A percentile compares a stretch with the other conserved stretches of the same genome.
Evolutionary conservation across 2,888 invertebrate genomes (phyloP).

Genomic region (Charanyca ferruginea): DNA sequence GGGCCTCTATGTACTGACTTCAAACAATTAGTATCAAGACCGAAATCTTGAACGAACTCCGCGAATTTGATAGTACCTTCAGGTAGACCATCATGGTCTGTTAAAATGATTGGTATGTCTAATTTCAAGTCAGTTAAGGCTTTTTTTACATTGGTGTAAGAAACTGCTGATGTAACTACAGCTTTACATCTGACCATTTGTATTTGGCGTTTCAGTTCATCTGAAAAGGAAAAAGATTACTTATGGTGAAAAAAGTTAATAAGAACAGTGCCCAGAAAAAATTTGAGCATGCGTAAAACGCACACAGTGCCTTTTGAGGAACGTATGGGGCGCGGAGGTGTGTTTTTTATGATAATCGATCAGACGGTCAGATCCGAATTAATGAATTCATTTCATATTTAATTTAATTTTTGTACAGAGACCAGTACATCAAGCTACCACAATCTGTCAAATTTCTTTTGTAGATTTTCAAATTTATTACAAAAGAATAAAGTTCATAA

Average conservation of each 20-base stretch:
- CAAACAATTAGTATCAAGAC: slow-evolving; percentile 88
- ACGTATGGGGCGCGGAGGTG: no score
- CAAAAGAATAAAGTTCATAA: no score
- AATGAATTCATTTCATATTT: no score
- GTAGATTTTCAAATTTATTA: no score
- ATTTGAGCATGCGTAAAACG: no score
- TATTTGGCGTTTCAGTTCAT: slow-evolving; percentile 93
- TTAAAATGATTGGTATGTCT: slow-evolving; percentile 89
- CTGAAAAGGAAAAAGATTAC: slow-evolving; percentile 86
- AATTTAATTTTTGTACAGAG: no score
- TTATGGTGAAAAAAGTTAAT: neutral
- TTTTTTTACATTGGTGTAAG: slow-evolving; percentile 86
- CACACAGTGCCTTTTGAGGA: no score
- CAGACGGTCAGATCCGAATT: no score
- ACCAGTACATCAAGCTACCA: no score
- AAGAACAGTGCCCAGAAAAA: no score
- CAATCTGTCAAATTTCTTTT: no score
- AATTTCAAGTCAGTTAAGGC: slow-evolving; percentile 85
- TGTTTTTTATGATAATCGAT: no score
- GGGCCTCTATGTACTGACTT: slow-evolving; percentile 82
- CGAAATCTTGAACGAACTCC: slow-evolving; percentile 91
- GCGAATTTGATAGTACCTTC: slow-evolving; percentile 92
- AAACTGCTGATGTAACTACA: slow-evolving; percentile 91
- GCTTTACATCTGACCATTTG: slow-evolving; percentile 92
- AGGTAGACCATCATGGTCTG: slow-evolving; percentile 86